Evolutionary conservation across 2,888 invertebrate genomes (phyloP).

Genomic region (Metacarcinus magister): DNA sequence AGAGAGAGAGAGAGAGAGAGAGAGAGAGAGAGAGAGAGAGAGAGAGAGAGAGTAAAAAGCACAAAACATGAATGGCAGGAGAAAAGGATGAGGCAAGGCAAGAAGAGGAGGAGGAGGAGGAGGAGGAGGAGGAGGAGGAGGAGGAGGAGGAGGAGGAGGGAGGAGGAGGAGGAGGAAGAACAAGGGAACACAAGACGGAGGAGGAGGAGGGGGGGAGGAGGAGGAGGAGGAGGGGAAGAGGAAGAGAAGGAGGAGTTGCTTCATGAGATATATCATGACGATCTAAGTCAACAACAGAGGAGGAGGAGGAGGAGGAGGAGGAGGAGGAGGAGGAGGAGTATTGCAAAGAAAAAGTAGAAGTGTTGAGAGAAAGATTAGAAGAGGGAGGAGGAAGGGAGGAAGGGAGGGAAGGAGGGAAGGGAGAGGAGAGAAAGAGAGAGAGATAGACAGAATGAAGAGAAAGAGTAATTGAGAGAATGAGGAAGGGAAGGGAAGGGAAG

Average conservation of each 20-base stretch:
- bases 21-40: conserved; percentile 17
- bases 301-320: conserved; percentile 29
- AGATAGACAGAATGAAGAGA: background rate
- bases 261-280: background rate
- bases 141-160: too few relatives aligned
- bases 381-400: background rate
- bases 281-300: background rate
- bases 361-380: background rate
- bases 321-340: background rate
- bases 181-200: background rate
- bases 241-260: background rate
- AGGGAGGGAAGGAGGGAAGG: background rate
- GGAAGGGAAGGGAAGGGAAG: background rate
- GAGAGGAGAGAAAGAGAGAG: background rate
- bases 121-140: too few relatives aligned
- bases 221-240: background rate
- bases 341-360: background rate
- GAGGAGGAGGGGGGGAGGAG: background rate
- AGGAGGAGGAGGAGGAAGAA: background rate
- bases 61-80: background rate
- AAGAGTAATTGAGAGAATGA: background rate
- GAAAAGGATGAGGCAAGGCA: background rate
- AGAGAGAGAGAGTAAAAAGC: background rate
- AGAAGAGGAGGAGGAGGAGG: background rate
- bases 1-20: background rate